A percentile compares a stretch with the other conserved stretches of the same genome.
Evolutionary conservation across 2,113 vertebrate genomes (phyloP).

Genomic region (Epinephelus fuscoguttatus): DNA sequence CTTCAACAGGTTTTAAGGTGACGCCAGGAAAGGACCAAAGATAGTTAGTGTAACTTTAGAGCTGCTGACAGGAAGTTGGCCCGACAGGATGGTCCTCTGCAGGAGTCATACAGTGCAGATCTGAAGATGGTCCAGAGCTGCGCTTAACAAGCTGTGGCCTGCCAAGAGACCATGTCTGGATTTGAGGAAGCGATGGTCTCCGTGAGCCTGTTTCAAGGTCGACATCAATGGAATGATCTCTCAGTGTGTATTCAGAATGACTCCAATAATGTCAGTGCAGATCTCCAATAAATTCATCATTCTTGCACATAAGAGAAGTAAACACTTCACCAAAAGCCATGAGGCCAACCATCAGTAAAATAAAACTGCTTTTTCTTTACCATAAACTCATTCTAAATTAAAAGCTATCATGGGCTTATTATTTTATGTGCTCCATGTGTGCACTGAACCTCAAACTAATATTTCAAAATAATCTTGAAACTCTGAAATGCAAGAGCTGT

Average conservation of each 20-base stretch:
- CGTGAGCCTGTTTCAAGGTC: slow-evolving; percentile 43
- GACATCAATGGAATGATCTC: slow-evolving; percentile 41
- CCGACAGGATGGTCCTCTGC: slow-evolving; percentile 18
- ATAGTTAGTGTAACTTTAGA: slow-evolving; percentile 35
- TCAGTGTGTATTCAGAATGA: slow-evolving; percentile 21
- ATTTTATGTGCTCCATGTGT: neutral
- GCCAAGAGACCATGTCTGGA: slow-evolving; percentile 34
- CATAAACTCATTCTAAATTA: neutral
- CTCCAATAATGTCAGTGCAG: slow-evolving; percentile 35
- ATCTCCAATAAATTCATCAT: slow-evolving; percentile 50
- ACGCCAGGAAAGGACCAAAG: slow-evolving; percentile 25
- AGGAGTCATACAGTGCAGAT: slow-evolving; percentile 39
- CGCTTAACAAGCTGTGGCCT: slow-evolving; percentile 39
- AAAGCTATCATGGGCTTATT: neutral
- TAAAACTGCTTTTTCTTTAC: neutral
- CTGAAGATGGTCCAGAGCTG: slow-evolving; percentile 23
- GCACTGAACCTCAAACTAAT: slow-evolving; percentile 3
- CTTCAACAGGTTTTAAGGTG: slow-evolving; percentile 29
- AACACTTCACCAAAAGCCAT: neutral
- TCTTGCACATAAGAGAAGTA: neutral
- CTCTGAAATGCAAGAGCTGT: neutral
- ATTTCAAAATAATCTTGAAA: slow-evolving; percentile 2
- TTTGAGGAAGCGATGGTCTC: slow-evolving; percentile 41
- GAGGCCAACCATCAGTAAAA: neutral
- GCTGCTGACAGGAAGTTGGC: slow-evolving; percentile 68